These are phyloP conservation scores for Hemiscyllium ocellatum DNA, from an alignment of 2,113 vertebrate genomes.

Conservation along the genomic window DNA sequence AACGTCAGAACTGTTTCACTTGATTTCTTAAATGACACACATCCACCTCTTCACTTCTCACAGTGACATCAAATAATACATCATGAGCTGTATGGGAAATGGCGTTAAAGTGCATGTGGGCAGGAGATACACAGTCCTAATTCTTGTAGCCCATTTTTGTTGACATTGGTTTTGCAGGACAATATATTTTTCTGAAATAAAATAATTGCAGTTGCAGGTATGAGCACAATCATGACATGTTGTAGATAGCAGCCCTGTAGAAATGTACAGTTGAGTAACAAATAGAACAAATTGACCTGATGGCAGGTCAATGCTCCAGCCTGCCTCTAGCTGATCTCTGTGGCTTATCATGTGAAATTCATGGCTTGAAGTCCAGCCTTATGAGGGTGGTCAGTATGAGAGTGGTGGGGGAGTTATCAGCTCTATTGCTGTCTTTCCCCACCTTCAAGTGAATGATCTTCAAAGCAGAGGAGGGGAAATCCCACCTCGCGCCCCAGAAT, in stretches of 20 bases:
- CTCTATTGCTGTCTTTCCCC: not conserved
- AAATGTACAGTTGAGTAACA: not conserved
- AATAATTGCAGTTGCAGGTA: not conserved
- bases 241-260: not conserved
- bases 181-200: not conserved
- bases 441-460: not conserved
- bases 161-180: not conserved
- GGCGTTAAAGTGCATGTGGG: not conserved
- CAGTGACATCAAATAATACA: not conserved
- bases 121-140: not conserved
- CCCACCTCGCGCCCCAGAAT: not conserved
- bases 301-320: not conserved
- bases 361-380: not conserved
- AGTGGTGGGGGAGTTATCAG: not conserved
- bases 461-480: not conserved
- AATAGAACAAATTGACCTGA: not conserved
- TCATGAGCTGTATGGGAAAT: not conserved
- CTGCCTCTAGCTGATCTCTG: not conserved
- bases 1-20: not conserved
- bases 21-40: not conserved
- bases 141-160: not conserved
- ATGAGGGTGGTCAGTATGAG: not conserved
- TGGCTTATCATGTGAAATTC: not conserved
- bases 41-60: conserved; percentile 1
- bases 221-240: not conserved